Evolutionary conservation across 2,888 invertebrate species (phyloP), one percentile per base, ranked within the genome.

Genomic region (Mythimna impura): DNA sequence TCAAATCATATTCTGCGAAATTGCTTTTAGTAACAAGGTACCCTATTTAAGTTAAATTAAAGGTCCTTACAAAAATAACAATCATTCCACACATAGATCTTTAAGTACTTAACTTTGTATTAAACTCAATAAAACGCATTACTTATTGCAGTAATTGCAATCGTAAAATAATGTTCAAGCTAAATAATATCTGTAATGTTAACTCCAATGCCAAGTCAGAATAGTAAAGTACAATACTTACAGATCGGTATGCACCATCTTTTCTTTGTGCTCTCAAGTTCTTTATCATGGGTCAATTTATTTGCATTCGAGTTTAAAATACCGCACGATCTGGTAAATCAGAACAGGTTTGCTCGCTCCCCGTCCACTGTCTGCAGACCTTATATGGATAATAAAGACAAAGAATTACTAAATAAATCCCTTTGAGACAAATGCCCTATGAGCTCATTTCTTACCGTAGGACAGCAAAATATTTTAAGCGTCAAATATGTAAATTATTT

Each of bases 241-340:
- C 77, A 81, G 77, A 82, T 81, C 61, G 67, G 82, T 78, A 82
- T 78, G 83, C 77, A 76, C 75, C 81, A 81, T 81, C 84, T 88
- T 89, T 91, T 89, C 92, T 93, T 93, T 93, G 90, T 92, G 88
- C 87, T 88, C 90, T 92, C 91, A 92, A 93, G 93, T 93, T 92
- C 93, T 92, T 91, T 93, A 93, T 93, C 93, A 94, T 90, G 91
- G 91, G 84, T 88, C 90, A 92, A 92, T 92, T 91, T 93, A 95
- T 94, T 94, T 94, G 92, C 93, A 94, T 94, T 94, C 91, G 86
- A 91, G 91, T 93, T 93, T 94, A 94, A 95, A 94, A 95, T 94
- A 93, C 93, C 90, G 89, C 94, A 94, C 94, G 94, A 94, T 93
- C 93, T 94, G 93, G 93, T 94, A 94, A 95, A 94, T 94, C 93